phyloP scores from a whole-genome alignment of 2,797 vertebrate genomes.

The Myotis planiceps region DNA sequence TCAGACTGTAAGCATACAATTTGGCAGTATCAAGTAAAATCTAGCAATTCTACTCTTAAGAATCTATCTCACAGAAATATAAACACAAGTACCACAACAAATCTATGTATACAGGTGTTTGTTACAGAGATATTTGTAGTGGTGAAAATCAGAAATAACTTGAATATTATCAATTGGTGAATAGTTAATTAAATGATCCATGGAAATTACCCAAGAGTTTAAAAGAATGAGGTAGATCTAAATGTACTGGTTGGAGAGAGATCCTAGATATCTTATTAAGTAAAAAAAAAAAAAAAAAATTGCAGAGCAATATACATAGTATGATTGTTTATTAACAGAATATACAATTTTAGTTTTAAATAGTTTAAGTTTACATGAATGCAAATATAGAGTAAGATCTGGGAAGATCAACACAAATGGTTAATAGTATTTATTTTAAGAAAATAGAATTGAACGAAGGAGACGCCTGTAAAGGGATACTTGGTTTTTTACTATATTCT shows the following conservation, averaged over 20 bases:
- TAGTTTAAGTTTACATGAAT: not conserved
- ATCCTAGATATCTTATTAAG: not conserved
- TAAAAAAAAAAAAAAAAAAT: not conserved
- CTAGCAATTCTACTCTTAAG: not conserved
- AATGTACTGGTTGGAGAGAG: not conserved
- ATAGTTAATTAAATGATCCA: not conserved
- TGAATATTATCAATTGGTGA: not conserved
- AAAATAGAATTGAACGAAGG: not conserved
- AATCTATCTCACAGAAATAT: not conserved
- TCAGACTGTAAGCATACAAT: not conserved
- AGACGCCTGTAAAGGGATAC: not conserved
- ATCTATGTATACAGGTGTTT: not conserved
- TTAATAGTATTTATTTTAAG: not conserved
- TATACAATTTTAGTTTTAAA: not conserved
- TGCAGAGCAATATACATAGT: not conserved
- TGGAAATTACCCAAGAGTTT: not conserved
- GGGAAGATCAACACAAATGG: not conserved
- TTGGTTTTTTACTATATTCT: not conserved
- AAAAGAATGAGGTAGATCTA: not conserved
- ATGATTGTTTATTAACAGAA: conserved; percentile 1
- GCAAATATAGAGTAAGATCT: not conserved
- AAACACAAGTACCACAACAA: not conserved
- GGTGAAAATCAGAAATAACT: not conserved
- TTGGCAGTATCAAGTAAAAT: not conserved
- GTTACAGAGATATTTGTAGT: not conserved